A percentile compares a stretch with the other conserved stretches of the same genome.
Evolutionary conservation across 2,888 invertebrate genomes (phyloP).

Genomic region (Drosophila mercatorum): DNA sequence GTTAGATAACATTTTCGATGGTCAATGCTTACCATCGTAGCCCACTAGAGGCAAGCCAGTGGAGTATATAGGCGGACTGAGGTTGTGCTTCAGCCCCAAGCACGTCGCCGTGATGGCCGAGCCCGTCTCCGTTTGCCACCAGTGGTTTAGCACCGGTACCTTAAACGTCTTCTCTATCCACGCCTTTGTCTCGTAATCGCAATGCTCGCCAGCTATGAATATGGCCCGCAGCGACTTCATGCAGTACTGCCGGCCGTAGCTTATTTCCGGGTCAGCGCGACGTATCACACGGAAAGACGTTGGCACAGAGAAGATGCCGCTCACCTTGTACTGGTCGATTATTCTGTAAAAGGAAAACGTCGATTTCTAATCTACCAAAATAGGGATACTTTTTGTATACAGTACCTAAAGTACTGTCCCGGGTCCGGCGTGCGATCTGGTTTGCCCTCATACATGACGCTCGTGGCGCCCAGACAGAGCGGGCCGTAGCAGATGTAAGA

Average conservation of each 20-base stretch:
- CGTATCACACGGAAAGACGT: slow-evolving; percentile 94
- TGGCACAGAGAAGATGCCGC: slow-evolving; percentile 94
- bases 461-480: slow-evolving; percentile 90
- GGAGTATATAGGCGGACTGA: slow-evolving; percentile 90
- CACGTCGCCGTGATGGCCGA: slow-evolving; percentile 95
- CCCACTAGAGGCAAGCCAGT: slow-evolving; percentile 96
- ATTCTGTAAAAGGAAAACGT: slow-evolving; percentile 86
- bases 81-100: slow-evolving; percentile 90
- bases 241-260: slow-evolving; percentile 89
- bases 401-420: slow-evolving; percentile 94
- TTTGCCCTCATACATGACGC: slow-evolving; percentile 95
- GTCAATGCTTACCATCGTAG: slow-evolving; percentile 89
- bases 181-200: slow-evolving; percentile 94
- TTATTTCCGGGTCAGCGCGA: slow-evolving; percentile 91
- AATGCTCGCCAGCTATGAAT: slow-evolving; percentile 96
- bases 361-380: not conserved
- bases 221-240: slow-evolving; percentile 89
- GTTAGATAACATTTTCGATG: not conserved
- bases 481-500: slow-evolving; percentile 98
- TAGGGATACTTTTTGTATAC: too few relatives aligned
- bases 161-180: slow-evolving; percentile 90
- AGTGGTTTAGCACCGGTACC: slow-evolving; percentile 94
- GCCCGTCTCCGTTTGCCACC: slow-evolving; percentile 99
- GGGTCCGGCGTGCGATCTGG: slow-evolving; percentile 97
- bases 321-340: slow-evolving; percentile 93